Evolutionary conservation across 2,888 invertebrate genomes (phyloP).

Genomic region (Seira musarum): DNA sequence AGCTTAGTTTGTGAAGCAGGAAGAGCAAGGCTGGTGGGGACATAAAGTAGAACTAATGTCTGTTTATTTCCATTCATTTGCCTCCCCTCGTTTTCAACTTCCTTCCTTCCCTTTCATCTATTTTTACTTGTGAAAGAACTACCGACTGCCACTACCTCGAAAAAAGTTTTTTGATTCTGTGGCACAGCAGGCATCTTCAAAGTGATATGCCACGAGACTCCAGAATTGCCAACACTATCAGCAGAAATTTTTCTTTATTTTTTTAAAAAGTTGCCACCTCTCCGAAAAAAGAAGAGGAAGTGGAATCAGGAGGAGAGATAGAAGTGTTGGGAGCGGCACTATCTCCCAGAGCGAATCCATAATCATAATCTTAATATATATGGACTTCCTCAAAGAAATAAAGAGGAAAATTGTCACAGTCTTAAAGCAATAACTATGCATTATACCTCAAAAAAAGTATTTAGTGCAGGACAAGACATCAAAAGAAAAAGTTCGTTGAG

Average conservation of each 20-base stretch:
- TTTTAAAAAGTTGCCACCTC: no score
- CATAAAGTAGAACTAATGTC: constrained; percentile 51
- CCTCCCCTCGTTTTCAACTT: constrained; percentile 29
- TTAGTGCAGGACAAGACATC: not conserved
- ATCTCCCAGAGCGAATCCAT: not conserved
- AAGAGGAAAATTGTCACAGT: not conserved
- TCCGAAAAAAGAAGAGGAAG: no score
- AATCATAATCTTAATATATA: not conserved
- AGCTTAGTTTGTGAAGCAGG: no score
- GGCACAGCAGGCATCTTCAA: not conserved
- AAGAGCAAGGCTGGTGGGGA: no score
- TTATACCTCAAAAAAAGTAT: not conserved
- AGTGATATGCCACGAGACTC: no score
- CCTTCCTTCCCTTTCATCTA: constrained; percentile 43
- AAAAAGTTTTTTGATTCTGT: not conserved
- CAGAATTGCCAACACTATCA: no score
- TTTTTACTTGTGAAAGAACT: not conserved
- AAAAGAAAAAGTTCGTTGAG: not conserved
- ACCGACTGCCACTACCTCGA: no score
- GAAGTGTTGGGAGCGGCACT: no score
- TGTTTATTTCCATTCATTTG: constrained; percentile 53
- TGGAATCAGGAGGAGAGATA: no score
- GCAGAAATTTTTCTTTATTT: no score
- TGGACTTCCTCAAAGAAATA: not conserved
- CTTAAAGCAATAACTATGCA: not conserved